Base-by-base conservation (phyloP, 1,140 invertebrate genomes). In the Papilio xuthus region DNA sequence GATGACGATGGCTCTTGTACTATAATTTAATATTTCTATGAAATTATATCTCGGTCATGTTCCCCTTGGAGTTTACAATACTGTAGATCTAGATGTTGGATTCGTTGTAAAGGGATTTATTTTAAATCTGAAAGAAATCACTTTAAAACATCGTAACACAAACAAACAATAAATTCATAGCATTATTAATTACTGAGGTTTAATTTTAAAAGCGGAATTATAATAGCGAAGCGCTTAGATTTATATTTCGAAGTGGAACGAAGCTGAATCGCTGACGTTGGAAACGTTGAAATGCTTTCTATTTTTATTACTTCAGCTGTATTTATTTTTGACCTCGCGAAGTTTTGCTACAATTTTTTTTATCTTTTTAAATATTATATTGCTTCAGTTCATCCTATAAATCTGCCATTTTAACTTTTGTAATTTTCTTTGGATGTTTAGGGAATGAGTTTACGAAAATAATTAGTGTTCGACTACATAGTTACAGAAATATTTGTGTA, bases 181-280 rank as follows among this genome's bases (percentile, higher is more conserved):
- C 18, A 10, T 15, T 37, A 71, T 42, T 37, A 12, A 26, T 70
- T 70, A 41, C 63, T 20, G 32, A 20, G 69, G 3, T n/a, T 71
- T 13, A 20, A 4, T 18, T 41, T 71, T 71, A 71, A 71, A 71
- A 37, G 15, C 67, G 9, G n/a, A n/a, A 71, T 71, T 37, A 37
- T 69, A 41, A 15, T 32, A 13, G 69, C 10, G 37, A 71, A 71
- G 37, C 37, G 2, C 7, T 42, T 32, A 7, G 69, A 71, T 42
- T 71, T 71, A 71, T 37, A 71, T 71, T 71, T 71, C 37, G 3
- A 71, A 41, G 32, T 56, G 20, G 20, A 67, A 67, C 37, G 37
- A 71, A 71, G 69, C 69, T 32, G 32, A 28, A 28, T 12, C 26
- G 15, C 12, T 67, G 60, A 63, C 9, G 37, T 71, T 42, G 53